phyloP scores from a whole-genome alignment of 2,888 invertebrate genomes.

The Cerastis rubricosa region DNA sequence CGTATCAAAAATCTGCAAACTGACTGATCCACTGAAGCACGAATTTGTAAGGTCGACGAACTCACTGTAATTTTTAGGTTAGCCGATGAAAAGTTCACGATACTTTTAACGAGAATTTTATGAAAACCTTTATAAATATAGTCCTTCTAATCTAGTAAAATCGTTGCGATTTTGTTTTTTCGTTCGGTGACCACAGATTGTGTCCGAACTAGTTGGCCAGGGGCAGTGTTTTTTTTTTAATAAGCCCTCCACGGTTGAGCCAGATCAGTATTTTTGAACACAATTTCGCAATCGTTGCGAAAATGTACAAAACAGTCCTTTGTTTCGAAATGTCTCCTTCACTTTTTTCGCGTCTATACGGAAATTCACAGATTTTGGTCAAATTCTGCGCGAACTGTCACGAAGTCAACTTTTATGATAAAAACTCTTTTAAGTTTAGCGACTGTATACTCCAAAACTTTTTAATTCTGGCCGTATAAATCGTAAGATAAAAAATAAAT shows the following conservation, averaged over 20 bases:
- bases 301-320: slow-evolving; percentile 91
- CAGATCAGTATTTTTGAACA: slow-evolving; percentile 88
- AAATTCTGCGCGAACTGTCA: slow-evolving; percentile 89
- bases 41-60: slow-evolving; percentile 83
- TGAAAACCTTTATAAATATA: slow-evolving; percentile 80
- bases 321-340: slow-evolving; percentile 88
- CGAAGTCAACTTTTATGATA: slow-evolving; percentile 82
- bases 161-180: slow-evolving; percentile 88
- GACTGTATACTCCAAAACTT: slow-evolving; percentile 88
- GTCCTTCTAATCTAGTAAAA: slow-evolving; percentile 81
- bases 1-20: slow-evolving; percentile 81
- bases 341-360: slow-evolving; percentile 90
- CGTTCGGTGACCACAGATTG: slow-evolving; percentile 87
- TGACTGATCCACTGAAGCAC: slow-evolving; percentile 88
- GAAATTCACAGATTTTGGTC: slow-evolving; percentile 88
- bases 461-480: slow-evolving; percentile 87
- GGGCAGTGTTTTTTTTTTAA: slow-evolving; percentile 80
- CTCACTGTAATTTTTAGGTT: slow-evolving; percentile 87
- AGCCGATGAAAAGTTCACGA: slow-evolving; percentile 81
- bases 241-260: slow-evolving; percentile 80
- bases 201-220: slow-evolving; percentile 88
- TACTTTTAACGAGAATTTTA: slow-evolving; percentile 85
- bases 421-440: slow-evolving; percentile 83
- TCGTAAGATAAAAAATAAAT: slow-evolving; percentile 87
- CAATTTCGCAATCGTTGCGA: slow-evolving; percentile 90